These are phyloP conservation scores for Tuberolachnus salignus DNA, from an alignment of 2,888 invertebrate species.

Conservation along the genomic window DNA sequence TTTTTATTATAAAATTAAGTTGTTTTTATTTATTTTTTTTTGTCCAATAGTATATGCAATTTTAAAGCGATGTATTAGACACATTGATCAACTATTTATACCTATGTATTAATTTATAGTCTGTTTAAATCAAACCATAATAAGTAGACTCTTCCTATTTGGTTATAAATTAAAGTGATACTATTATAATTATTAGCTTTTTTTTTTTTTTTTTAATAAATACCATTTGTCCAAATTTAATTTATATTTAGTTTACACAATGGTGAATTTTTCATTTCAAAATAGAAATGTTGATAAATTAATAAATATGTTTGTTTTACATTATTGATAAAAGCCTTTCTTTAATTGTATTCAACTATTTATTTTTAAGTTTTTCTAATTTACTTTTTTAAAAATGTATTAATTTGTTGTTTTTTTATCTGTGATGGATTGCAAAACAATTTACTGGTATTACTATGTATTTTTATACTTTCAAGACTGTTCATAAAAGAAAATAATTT, in stretches of 20 bases:
- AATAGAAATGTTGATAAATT: not conserved
- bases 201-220: slow-evolving; percentile 26
- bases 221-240: slow-evolving; percentile 1
- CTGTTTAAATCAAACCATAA: slow-evolving; percentile 43
- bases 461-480: too few species aligned
- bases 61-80: slow-evolving; percentile 24
- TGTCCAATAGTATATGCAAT: slow-evolving; percentile 26
- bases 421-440: too few species aligned
- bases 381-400: too few species aligned
- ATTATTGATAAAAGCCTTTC: not conserved
- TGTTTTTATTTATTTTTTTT: slow-evolving; percentile 30
- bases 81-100: slow-evolving; percentile 34
- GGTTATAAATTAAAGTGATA: slow-evolving; percentile 42
- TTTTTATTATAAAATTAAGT: slow-evolving; percentile 27
- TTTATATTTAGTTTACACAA: not conserved
- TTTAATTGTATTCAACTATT: too few species aligned
- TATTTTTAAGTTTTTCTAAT: too few species aligned
- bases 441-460: too few species aligned
- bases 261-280: not conserved
- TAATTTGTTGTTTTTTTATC: too few species aligned
- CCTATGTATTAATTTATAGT: slow-evolving; percentile 30
- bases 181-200: slow-evolving; percentile 28
- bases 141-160: slow-evolving; percentile 52
- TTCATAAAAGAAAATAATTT: too few species aligned
- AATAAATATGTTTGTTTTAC: not conserved